phyloP scores from a whole-genome alignment of 2,888 invertebrate genomes.

The Drosophila mercatorum region DNA sequence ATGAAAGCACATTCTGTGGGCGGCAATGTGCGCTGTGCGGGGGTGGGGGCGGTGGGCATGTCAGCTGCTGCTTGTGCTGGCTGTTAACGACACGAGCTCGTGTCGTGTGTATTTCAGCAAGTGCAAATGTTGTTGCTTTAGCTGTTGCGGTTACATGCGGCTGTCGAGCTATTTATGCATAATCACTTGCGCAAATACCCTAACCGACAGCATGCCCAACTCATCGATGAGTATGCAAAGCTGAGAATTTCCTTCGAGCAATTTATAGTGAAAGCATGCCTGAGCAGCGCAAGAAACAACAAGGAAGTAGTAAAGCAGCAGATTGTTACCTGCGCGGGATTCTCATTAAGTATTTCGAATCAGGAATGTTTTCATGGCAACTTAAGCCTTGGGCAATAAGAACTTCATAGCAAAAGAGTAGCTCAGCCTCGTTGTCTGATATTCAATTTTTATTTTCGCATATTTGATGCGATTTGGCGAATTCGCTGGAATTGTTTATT shows the following conservation, averaged over 20 bases:
- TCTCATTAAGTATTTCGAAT: not conserved
- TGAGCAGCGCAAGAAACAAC: not conserved
- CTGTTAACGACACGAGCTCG: constrained; percentile 58
- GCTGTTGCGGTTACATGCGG: constrained; percentile 47
- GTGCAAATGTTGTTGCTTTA: constrained; percentile 37
- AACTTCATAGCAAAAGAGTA: constrained; percentile 14
- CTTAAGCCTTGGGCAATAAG: not conserved
- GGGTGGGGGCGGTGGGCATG: not conserved
- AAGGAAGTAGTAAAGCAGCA: not conserved
- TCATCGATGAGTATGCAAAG: not conserved
- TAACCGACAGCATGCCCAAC: constrained; percentile 4
- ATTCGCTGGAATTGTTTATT: constrained; percentile 13
- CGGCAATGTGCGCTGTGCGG: not conserved
- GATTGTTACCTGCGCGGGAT: not conserved
- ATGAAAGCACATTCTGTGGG: constrained; percentile 51
- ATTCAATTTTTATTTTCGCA: constrained; percentile 20
- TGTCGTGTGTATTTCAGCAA: constrained; percentile 47
- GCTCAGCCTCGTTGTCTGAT: not conserved
- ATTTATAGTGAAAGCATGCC: not conserved
- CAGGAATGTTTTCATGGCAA: not conserved
- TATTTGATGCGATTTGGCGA: constrained; percentile 10
- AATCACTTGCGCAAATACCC: constrained; percentile 45
- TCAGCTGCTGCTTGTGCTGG: constrained; percentile 20
- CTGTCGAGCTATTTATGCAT: constrained; percentile 59
- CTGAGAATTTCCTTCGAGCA: not conserved